phyloP scores from a whole-genome alignment of 53 echinoderm and acorn worm genomes.

The Pentamera pediparva region DNA sequence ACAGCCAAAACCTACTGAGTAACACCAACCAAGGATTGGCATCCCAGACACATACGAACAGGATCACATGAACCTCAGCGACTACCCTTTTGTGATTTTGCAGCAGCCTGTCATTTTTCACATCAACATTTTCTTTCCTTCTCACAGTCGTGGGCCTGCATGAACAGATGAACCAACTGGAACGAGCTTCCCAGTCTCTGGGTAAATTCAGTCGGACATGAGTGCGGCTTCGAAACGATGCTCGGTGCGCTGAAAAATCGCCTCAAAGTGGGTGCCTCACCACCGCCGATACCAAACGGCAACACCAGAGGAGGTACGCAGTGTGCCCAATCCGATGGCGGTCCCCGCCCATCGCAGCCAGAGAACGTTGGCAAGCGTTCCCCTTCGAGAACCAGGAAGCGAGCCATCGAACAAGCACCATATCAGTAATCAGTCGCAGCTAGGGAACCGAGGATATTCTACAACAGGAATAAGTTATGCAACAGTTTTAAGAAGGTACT shows the following conservation, averaged over 20 bases:
- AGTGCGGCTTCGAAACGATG: too few species aligned
- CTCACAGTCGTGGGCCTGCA: too few species aligned
- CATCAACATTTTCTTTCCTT: too few species aligned
- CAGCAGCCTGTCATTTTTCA: too few species aligned
- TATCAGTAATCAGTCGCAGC: conserved; percentile 32
- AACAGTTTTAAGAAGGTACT: conserved; percentile 41
- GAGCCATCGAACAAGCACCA: conserved; percentile 6
- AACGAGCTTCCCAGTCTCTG: too few species aligned
- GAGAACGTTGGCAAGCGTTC: neutral
- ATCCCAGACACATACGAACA: too few species aligned
- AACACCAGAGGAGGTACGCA: neutral
- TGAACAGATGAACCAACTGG: too few species aligned
- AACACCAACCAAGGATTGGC: too few species aligned
- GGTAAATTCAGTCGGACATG: too few species aligned
- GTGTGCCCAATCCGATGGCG: neutral
- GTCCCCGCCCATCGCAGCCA: neutral
- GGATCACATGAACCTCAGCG: too few species aligned
- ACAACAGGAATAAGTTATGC: conserved; percentile 30
- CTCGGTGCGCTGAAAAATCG: conserved; percentile 16
- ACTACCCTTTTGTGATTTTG: too few species aligned
- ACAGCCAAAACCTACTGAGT: too few species aligned
- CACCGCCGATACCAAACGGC: conserved; percentile 15
- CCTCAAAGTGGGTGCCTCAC: neutral
- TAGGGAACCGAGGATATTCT: conserved; percentile 25
- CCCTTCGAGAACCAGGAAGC: neutral